Evolutionary conservation across 1,140 invertebrate genomes (phyloP), one percentile per base, ranked within the genome.

Genomic region (Zaprionus ghesquierei): DNA sequence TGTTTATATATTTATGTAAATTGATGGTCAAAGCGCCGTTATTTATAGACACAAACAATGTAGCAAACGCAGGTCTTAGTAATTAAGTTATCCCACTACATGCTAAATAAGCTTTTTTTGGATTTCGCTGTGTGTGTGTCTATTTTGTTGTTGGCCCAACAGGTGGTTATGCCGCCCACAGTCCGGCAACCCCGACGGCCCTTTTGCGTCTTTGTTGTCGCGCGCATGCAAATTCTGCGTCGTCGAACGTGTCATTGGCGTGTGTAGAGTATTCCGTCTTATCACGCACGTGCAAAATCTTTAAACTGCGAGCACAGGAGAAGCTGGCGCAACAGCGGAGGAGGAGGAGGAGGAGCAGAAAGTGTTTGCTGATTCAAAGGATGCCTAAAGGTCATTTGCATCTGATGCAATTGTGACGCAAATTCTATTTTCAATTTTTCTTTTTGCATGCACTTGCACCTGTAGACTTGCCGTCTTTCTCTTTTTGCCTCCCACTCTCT

Each of bases 81-180:
- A 23, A 29, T 46, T 59, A 50, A 53, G 22, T 63, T 53, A 38
- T 53, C 20, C 23, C 50, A 62, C 58, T 74, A 70, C 75, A 81
- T 81, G 53, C 35, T 13, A 55, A 81, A 78, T 81, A 46, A 68
- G 31, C 50, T 65, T 49, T 64, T 0, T 73, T 44, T 20, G 18
- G 2, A 22, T 46, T 22, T 46, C 9, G 10, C 18, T 46, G 35
- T 8, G 8, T 41, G 35, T 15, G 41, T 46, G 18, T 12, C 0
- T 46, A 41, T 64, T 75, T 77, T 54, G 54, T 49, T 63, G 41
- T 76, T 69, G 60, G 25, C 33, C 50, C 44, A 50, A 65, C 81
- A 85, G 81, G 81, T 84, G 81, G 64, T 77, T 81, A 55, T 18
- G 27, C 27, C 50, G 65, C 20, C 79, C 64, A 78, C 27, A 29